A percentile compares a stretch with the other conserved stretches of the same genome.
phyloP scores from a whole-genome alignment of 1,140 invertebrate genomes.

The Rhizoglyphus robini region DNA sequence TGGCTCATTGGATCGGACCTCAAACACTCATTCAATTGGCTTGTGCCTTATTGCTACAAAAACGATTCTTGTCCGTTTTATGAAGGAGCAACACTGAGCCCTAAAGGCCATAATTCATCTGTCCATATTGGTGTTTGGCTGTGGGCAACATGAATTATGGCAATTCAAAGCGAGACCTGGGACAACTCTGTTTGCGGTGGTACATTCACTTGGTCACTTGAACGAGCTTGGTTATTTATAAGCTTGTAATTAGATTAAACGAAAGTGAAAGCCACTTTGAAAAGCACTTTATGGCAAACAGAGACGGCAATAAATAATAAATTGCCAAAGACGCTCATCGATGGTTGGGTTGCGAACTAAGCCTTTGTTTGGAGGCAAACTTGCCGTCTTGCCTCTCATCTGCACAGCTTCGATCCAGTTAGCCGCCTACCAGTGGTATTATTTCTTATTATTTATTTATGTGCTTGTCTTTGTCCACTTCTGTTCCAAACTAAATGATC shows the following conservation, averaged over 20 bases:
- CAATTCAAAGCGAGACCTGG: too few relatives aligned
- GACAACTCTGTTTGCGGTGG: too few relatives aligned
- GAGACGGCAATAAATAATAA: constrained; percentile 14
- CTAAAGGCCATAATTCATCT: too few relatives aligned
- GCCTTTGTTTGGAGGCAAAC: neutral
- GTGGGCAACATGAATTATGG: too few relatives aligned
- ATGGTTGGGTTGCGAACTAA: neutral
- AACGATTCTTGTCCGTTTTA: too few relatives aligned
- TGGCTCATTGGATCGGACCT: too few relatives aligned
- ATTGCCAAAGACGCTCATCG: neutral
- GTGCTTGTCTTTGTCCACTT: neutral
- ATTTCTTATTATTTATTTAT: constrained; percentile 7
- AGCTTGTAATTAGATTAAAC: constrained; percentile 6
- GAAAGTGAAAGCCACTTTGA: neutral
- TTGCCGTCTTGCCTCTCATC: neutral
- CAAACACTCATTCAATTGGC: too few relatives aligned
- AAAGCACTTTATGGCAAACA: neutral
- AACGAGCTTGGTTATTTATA: constrained; percentile 3
- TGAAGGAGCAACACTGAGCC: too few relatives aligned
- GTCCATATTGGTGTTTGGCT: too few relatives aligned
- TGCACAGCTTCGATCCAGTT: too few relatives aligned
- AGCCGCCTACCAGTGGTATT: neutral
- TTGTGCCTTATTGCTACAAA: too few relatives aligned
- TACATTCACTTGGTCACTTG: too few relatives aligned
- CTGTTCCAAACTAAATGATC: neutral